phyloP scores from a whole-genome alignment of 2,797 vertebrate genomes.

The Knipowitschia caucasica region DNA sequence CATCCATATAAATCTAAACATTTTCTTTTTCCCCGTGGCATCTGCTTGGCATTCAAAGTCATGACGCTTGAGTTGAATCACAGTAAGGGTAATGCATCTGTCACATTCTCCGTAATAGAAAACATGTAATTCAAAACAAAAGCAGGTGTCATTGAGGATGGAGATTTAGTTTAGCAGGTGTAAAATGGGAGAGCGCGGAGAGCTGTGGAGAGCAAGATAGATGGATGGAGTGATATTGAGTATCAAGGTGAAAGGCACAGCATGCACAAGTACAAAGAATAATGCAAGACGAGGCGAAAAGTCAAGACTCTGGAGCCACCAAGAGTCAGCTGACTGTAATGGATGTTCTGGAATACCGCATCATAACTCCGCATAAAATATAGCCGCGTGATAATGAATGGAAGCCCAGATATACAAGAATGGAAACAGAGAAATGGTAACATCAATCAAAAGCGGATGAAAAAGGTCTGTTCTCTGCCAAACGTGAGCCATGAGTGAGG shows the following conservation, averaged over 20 bases:
- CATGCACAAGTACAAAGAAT: conserved; percentile 14
- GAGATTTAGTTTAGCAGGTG: conserved; percentile 35
- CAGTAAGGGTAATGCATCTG: conserved; percentile 37
- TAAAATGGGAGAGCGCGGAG: conserved; percentile 25
- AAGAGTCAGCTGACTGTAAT: conserved; percentile 38
- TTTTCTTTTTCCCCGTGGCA: conserved; percentile 18
- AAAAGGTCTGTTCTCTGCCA: conserved; percentile 16
- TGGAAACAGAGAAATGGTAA: conserved; percentile 11
- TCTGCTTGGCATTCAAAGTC: conserved; percentile 32
- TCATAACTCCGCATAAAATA: conserved; percentile 29
- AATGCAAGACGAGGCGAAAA: conserved; percentile 29
- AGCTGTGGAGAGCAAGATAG: conserved; percentile 17
- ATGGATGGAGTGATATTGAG: conserved; percentile 38
- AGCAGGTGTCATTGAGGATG: conserved; percentile 33
- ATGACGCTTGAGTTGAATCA: conserved; percentile 27
- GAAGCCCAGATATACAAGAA: conserved; percentile 21
- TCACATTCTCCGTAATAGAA: conserved; percentile 28
- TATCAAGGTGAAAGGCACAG: conserved; percentile 45
- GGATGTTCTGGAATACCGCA: conserved; percentile 33
- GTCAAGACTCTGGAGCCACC: conserved; percentile 30
- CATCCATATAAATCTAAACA: no score
- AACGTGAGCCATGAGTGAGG: conserved; percentile 19
- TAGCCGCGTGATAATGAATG: conserved; percentile 15
- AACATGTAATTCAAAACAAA: conserved; percentile 40
- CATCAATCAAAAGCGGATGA: conserved; percentile 27